Percentiles rank a stretch among this genome's conserved stretches.
Conservation (phyloP, 2,113 vertebrate species). For the Gallinago undulata region DNA sequence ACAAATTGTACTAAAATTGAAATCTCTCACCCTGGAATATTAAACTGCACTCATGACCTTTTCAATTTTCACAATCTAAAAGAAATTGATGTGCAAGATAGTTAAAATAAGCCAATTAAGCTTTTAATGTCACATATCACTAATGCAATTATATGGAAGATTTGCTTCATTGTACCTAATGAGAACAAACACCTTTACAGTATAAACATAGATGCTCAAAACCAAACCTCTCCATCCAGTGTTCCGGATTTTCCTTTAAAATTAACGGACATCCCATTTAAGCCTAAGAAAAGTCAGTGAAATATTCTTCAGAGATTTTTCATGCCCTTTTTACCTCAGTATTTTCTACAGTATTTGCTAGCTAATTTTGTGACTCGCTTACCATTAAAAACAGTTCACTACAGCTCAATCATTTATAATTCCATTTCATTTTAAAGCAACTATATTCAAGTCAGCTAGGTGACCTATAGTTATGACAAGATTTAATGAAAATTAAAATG, state of each 20-base stretch:
- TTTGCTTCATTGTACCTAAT: conserved; percentile 76
- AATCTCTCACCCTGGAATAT: conserved; percentile 77
- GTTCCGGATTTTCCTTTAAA: neutral
- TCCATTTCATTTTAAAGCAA: neutral
- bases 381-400: neutral
- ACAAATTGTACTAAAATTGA: conserved; percentile 76
- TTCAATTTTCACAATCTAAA: conserved; percentile 75
- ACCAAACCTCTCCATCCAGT: neutral
- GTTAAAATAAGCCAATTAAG: conserved; percentile 78
- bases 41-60: conserved; percentile 76
- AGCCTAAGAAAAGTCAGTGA: neutral
- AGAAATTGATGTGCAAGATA: conserved; percentile 75
- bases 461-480: neutral
- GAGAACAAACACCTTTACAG: conserved; percentile 73
- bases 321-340: neutral
- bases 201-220: conserved; percentile 69
- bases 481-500: neutral
- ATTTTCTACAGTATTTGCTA: neutral
- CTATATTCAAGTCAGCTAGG: neutral
- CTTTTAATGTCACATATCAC: conserved; percentile 77
- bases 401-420: neutral
- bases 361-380: neutral
- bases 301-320: neutral
- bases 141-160: conserved; percentile 78
- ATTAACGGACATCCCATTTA: neutral